Conservation (phyloP, 2,113 vertebrate species). For the Phrynocephalus versicolor region DNA sequence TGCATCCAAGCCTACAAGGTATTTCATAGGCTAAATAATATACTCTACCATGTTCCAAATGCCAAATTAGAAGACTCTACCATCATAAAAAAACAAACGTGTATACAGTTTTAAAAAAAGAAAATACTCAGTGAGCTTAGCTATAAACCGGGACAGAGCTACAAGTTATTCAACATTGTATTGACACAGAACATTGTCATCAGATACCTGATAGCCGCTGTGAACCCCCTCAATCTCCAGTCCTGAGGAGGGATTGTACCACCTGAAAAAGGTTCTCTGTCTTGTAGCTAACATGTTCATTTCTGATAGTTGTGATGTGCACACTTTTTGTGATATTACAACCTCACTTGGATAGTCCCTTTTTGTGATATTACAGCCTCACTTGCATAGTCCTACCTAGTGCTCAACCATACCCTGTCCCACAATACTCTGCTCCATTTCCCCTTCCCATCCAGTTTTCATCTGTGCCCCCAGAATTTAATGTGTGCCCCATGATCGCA, state of each 20-base stretch:
- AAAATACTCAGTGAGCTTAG: not conserved
- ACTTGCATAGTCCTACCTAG: not conserved
- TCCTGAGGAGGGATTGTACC: not conserved
- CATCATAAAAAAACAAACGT: not conserved
- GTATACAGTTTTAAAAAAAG: not conserved
- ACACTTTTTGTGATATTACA: not conserved
- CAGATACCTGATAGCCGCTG: not conserved
- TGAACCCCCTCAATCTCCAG: not conserved
- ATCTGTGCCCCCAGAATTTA: not conserved
- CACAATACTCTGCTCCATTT: not conserved
- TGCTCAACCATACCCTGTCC: not conserved
- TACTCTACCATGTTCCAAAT: not conserved
- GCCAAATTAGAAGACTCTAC: not conserved
- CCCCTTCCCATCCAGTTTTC: not conserved
- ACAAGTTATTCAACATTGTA: no score
- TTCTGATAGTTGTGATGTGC: not conserved
- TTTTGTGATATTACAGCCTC: not conserved
- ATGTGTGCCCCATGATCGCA: not conserved
- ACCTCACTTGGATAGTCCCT: not conserved
- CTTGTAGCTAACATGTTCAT: not conserved
- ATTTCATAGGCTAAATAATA: not conserved
- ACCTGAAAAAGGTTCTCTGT: not conserved
- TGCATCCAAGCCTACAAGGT: not conserved
- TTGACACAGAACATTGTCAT: no score
- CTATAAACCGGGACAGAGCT: not conserved